A percentile compares a stretch with the other conserved stretches of the same genome.
Evolutionary conservation across 64 coral and sea anemone species (phyloP).

Genomic region (Hydrozoanthus tunicans): DNA sequence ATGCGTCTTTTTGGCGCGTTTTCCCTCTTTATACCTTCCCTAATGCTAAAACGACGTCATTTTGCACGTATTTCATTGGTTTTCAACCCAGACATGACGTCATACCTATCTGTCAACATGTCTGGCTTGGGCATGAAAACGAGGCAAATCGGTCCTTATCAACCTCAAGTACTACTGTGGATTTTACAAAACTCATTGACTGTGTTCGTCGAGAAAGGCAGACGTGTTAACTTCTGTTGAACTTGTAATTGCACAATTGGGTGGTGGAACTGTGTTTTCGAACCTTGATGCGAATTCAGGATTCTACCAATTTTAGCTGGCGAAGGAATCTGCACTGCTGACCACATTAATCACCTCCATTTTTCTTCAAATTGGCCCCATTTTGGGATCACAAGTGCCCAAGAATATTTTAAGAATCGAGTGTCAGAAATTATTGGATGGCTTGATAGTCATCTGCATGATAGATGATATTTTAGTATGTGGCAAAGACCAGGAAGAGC

Average conservation of each 20-base stretch:
- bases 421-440: constrained; percentile 17
- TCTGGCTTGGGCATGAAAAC: too few relatives aligned
- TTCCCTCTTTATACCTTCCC: too few relatives aligned
- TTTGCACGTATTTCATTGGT: too few relatives aligned
- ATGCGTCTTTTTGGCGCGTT: too few relatives aligned
- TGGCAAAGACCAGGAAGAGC: constrained; percentile 6
- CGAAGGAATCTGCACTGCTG: constrained; percentile 49
- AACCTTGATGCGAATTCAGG: constrained; percentile 34
- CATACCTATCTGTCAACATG: too few relatives aligned
- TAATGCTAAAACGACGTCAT: too few relatives aligned
- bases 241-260: constrained; percentile 2
- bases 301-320: constrained; percentile 26
- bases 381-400: constrained; percentile 14
- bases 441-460: constrained; percentile 17
- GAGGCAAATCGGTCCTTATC: too few relatives aligned
- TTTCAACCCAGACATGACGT: too few relatives aligned
- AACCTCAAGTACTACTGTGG: too few relatives aligned
- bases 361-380: constrained; percentile 24
- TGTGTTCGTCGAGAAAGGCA: neutral
- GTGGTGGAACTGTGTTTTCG: constrained; percentile 51
- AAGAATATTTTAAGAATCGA: neutral
- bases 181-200: too few relatives aligned
- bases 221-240: constrained; percentile 5
- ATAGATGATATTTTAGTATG: constrained; percentile 26
- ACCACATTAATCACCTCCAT: neutral